Percentiles rank a stretch among this genome's conserved stretches.
These are phyloP conservation scores for Cirrhinus mrigala DNA, from an alignment of 2,797 vertebrate species.

Conservation along the genomic window DNA sequence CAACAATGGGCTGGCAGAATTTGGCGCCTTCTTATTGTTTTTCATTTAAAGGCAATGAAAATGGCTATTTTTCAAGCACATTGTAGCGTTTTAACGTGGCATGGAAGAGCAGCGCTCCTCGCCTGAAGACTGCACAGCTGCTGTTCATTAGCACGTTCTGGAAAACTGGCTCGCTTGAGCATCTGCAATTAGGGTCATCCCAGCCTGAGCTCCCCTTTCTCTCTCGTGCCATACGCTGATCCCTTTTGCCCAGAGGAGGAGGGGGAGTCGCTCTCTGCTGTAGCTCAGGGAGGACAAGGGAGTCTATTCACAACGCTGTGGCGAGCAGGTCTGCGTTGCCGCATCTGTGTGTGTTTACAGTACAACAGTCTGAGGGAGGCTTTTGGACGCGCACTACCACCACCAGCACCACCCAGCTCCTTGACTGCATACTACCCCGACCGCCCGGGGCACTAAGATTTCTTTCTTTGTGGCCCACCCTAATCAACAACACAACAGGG, in stretches of 20 bases:
- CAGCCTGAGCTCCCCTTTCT: conserved; percentile 44
- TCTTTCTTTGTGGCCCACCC: conserved; percentile 73
- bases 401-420: conserved; percentile 36
- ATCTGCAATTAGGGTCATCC: conserved; percentile 56
- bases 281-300: conserved; percentile 69
- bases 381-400: conserved; percentile 63
- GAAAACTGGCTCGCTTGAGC: conserved; percentile 53
- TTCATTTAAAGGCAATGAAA: conserved; percentile 56
- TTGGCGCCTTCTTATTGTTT: conserved; percentile 46
- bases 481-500: conserved; percentile 79
- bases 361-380: conserved; percentile 65
- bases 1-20: conserved; percentile 61
- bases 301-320: conserved; percentile 68
- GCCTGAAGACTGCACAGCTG: conserved; percentile 48
- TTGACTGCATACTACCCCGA: conserved; percentile 62
- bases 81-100: conserved; percentile 32
- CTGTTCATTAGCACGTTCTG: conserved; percentile 58
- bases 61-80: conserved; percentile 21
- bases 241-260: conserved; percentile 43
- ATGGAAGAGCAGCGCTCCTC: conserved; percentile 41
- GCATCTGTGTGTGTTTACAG: conserved; percentile 82
- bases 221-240: conserved; percentile 18
- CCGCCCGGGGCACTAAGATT: conserved; percentile 66
- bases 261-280: conserved; percentile 7
- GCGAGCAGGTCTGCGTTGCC: conserved; percentile 47